Percentiles rank a stretch among this genome's conserved stretches.
Evolutionary conservation across 2,797 vertebrate species (phyloP).

Genomic region (Crypturellus tataupa): DNA sequence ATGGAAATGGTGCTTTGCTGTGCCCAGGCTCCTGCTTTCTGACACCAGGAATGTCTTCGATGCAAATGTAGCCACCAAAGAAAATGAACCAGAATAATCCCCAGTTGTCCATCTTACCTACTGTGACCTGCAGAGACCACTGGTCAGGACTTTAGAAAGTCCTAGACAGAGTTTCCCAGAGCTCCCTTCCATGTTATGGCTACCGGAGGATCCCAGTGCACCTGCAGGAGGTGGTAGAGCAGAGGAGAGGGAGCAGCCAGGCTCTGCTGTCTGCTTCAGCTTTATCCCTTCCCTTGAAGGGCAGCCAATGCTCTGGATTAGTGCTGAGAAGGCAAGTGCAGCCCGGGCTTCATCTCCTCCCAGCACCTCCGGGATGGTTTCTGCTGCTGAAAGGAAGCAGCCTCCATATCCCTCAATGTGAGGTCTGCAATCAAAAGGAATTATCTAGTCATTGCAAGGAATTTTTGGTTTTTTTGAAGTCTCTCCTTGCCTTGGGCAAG

Average conservation of each 20-base stretch:
- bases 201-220: not conserved
- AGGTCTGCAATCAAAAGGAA: not conserved
- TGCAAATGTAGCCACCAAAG: not conserved
- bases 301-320: not conserved
- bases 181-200: not conserved
- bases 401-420: accelerated
- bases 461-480: not conserved
- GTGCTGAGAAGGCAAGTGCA: not conserved
- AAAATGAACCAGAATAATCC: not conserved
- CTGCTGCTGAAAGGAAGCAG: not conserved
- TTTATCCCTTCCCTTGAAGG: not conserved
- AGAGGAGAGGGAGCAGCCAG: not conserved
- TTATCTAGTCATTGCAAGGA: not conserved
- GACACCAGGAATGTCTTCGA: not conserved
- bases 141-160: not conserved
- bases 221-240: not conserved
- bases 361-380: not conserved
- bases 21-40: not conserved
- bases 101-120: not conserved
- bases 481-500: not conserved
- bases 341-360: not conserved
- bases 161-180: not conserved
- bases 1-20: accelerated
- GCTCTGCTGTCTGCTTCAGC: not conserved
- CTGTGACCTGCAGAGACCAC: not conserved